These are phyloP conservation scores for Agonopterix heracliana DNA, from an alignment of 2,888 invertebrate genomes.

Conservation along the genomic window DNA sequence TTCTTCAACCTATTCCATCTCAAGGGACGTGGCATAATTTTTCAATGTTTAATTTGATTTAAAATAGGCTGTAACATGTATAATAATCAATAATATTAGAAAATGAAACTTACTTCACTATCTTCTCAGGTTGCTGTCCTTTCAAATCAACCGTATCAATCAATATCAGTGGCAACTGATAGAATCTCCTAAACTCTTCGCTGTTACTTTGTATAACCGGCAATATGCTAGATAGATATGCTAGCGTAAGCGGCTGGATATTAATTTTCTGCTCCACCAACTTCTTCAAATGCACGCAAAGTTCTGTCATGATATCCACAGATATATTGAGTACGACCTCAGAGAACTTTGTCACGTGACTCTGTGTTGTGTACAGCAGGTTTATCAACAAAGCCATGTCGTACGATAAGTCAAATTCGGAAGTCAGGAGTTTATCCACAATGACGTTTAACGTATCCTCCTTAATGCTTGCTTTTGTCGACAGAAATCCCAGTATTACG, in stretches of 20 bases:
- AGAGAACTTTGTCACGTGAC: constrained; percentile 64
- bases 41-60: too few species aligned
- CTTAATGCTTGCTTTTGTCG: constrained; percentile 79
- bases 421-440: constrained; percentile 53
- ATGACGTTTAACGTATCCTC: constrained; percentile 79
- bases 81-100: too few species aligned
- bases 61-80: too few species aligned
- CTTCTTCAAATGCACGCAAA: constrained; percentile 65
- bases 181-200: constrained; percentile 63
- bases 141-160: constrained; percentile 78
- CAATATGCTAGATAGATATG: constrained; percentile 73
- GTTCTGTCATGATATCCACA: constrained; percentile 39
- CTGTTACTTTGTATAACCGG: constrained; percentile 63
- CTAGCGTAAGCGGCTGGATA: constrained; percentile 73
- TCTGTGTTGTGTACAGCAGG: constrained; percentile 82
- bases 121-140: constrained; percentile 64
- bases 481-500: constrained; percentile 83
- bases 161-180: constrained; percentile 74
- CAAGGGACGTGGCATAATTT: too few species aligned
- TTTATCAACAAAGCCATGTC: constrained; percentile 81
- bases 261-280: constrained; percentile 74
- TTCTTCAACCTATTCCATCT: too few species aligned
- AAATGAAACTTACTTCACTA: constrained; percentile 74
- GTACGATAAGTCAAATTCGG: constrained; percentile 54
- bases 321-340: constrained; percentile 66